phyloP scores from a whole-genome alignment of 2,888 invertebrate genomes.

The Tromatobia lineatoria region DNA sequence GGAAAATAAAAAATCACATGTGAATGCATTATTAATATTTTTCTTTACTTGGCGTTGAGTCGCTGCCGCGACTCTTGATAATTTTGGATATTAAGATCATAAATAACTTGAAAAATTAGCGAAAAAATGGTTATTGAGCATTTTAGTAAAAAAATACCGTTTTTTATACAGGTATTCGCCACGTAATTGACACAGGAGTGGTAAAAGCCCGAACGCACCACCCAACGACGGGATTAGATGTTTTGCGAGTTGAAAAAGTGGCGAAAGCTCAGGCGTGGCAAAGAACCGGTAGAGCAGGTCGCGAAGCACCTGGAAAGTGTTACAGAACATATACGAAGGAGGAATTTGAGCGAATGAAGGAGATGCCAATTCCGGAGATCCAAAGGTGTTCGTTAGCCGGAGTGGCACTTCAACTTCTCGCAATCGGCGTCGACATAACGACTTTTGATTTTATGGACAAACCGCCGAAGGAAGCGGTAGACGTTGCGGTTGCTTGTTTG shows the following conservation, averaged over 20 bases:
- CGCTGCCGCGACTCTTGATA: too few species aligned
- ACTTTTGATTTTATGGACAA: slow-evolving; percentile 96
- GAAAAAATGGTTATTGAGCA: too few species aligned
- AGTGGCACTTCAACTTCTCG: slow-evolving; percentile 93
- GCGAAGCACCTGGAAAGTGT: slow-evolving; percentile 94
- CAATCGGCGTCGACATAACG: slow-evolving; percentile 93
- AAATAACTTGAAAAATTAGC: too few species aligned
- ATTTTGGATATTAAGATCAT: too few species aligned
- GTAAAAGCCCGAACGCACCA: slow-evolving; percentile 96
- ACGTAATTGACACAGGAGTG: slow-evolving; percentile 96
- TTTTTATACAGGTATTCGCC: slow-evolving; percentile 89
- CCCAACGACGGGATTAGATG: slow-evolving; percentile 93
- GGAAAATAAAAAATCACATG: too few species aligned
- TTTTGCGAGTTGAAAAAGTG: slow-evolving; percentile 92
- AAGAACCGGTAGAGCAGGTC: slow-evolving; percentile 96
- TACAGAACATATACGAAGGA: slow-evolving; percentile 94
- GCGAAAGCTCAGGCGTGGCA: slow-evolving; percentile 98
- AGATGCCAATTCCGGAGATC: slow-evolving; percentile 95
- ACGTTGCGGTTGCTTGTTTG: slow-evolving; percentile 89
- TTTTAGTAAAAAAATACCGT: background rate
- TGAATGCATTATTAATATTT: too few species aligned
- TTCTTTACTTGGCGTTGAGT: too few species aligned
- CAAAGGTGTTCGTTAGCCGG: slow-evolving; percentile 89
- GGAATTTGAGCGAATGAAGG: slow-evolving; percentile 91
- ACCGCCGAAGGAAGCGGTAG: slow-evolving; percentile 91